phyloP scores from a whole-genome alignment of 2,888 invertebrate species.

The Coecobrya sp. region DNA sequence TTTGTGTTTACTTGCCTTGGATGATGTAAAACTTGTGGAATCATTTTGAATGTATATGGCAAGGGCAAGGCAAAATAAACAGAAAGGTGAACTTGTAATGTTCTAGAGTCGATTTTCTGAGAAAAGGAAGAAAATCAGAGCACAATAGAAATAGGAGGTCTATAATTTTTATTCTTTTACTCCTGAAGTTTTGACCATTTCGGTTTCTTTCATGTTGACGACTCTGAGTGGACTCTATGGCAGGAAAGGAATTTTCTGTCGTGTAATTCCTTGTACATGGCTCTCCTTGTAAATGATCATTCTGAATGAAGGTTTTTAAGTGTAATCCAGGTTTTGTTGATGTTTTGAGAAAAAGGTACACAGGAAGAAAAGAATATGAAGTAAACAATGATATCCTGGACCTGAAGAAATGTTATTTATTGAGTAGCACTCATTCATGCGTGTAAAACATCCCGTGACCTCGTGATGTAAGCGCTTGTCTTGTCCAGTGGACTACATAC shows the following conservation, averaged over 20 bases:
- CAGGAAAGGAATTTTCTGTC: neutral
- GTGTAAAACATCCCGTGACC: slow-evolving; percentile 41
- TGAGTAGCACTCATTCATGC: neutral
- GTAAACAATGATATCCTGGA: neutral
- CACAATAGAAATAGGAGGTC: slow-evolving; percentile 15
- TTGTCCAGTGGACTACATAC: neutral
- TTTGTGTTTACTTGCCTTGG: neutral
- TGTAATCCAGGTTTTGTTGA: neutral
- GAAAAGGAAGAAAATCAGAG: neutral
- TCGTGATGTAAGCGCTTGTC: slow-evolving; percentile 4
- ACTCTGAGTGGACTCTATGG: neutral
- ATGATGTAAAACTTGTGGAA: neutral
- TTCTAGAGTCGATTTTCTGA: neutral
- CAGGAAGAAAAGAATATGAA: neutral
- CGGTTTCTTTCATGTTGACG: slow-evolving; percentile 45
- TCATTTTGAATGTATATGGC: slow-evolving; percentile 32
- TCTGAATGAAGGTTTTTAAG: neutral
- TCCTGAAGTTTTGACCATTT: slow-evolving; percentile 1
- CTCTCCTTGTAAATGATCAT: neutral
- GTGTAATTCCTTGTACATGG: neutral
- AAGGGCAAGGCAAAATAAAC: slow-evolving; percentile 45
- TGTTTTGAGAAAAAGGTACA: neutral
- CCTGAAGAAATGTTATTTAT: neutral
- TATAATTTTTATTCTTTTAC: neutral
- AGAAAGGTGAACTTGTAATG: slow-evolving; percentile 7